A percentile compares a stretch with the other conserved stretches of the same genome.
phyloP scores from a whole-genome alignment of 2,113 vertebrate species.

The Scomber scombrus region DNA sequence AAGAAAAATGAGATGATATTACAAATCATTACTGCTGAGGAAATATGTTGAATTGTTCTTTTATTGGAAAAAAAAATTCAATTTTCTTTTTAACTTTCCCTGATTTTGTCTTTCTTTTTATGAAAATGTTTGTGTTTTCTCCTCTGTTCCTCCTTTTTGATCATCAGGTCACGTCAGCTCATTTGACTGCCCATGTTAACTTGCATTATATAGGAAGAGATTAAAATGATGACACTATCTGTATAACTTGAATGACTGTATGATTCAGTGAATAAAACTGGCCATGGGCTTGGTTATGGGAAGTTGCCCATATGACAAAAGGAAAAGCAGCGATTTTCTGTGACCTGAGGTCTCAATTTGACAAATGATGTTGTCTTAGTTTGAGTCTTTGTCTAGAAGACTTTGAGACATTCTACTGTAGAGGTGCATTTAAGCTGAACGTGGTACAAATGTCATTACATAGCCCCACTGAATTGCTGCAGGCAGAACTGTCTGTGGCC shows the following conservation, averaged over 20 bases:
- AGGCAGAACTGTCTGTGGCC: slow-evolving; percentile 56
- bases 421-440: slow-evolving; percentile 44
- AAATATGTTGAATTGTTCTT: background rate
- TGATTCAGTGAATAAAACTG: slow-evolving; percentile 14
- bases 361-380: slow-evolving; percentile 49
- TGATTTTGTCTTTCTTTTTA: background rate
- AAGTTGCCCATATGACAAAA: slow-evolving; percentile 3
- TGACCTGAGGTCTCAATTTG: slow-evolving; percentile 3
- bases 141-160: background rate
- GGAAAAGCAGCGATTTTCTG: slow-evolving; percentile 12
- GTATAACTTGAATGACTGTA: background rate
- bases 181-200: slow-evolving; percentile 16
- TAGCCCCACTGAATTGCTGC: slow-evolving; percentile 45
- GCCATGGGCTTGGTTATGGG: slow-evolving; percentile 3
- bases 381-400: slow-evolving; percentile 39
- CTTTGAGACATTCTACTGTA: slow-evolving; percentile 29
- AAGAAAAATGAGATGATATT: background rate
- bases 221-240: slow-evolving; percentile 3
- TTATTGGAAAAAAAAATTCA: too few relatives aligned
- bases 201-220: background rate
- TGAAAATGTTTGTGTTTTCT: background rate
- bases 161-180: slow-evolving; percentile 10
- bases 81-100: too few relatives aligned
- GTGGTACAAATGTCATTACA: slow-evolving; percentile 60
- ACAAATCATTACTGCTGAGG: background rate